phyloP scores from a whole-genome alignment of 2,113 vertebrate genomes.

The Microtus ochrogaster region DNA sequence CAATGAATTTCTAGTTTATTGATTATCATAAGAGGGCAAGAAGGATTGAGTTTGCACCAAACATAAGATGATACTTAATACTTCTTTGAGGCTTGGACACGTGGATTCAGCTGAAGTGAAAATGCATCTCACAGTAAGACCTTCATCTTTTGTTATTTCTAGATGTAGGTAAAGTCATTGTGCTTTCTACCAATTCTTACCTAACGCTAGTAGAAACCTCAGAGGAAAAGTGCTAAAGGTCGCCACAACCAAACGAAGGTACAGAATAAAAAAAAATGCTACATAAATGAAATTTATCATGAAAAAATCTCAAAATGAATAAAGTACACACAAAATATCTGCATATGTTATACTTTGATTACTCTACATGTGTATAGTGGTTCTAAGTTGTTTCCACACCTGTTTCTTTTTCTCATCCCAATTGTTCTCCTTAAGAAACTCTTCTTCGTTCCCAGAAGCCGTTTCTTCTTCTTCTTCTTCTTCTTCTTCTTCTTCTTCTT shows the following conservation, averaged over 20 bases:
- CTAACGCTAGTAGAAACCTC: not conserved
- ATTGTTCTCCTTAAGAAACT: not conserved
- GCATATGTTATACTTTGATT: not conserved
- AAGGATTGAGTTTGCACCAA: not conserved
- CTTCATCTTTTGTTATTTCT: not conserved
- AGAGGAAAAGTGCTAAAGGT: not conserved
- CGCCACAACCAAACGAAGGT: not conserved
- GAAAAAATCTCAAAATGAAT: not conserved
- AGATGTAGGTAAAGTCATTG: not conserved
- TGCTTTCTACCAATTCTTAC: not conserved
- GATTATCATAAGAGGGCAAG: not conserved
- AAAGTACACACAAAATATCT: not conserved
- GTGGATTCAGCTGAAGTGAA: not conserved
- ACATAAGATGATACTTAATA: not conserved
- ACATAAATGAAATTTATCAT: not conserved
- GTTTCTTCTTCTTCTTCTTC: no score
- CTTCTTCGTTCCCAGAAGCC: not conserved
- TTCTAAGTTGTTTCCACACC: not conserved
- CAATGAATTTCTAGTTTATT: not conserved
- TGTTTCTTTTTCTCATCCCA: no score
- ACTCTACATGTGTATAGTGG: not conserved
- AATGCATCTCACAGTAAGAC: not conserved
- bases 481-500: no score
- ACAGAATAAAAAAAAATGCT: not conserved
- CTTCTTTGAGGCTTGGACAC: not conserved